phyloP scores from a whole-genome alignment of 2,797 vertebrate species.

The Gorsachius magnificus region DNA sequence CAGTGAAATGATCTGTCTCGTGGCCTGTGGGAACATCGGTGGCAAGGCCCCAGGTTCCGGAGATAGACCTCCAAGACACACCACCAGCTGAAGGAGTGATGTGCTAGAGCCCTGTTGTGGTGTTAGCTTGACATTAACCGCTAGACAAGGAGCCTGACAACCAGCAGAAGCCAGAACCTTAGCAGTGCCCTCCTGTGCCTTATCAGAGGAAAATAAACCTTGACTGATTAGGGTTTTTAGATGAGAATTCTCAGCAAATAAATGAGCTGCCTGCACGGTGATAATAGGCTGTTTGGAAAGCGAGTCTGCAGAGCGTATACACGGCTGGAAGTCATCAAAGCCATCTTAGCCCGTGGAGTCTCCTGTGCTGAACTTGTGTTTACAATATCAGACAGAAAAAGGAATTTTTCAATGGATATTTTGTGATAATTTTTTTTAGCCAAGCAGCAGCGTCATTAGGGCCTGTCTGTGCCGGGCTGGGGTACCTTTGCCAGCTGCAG shows the following conservation, averaged over 20 bases:
- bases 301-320: background rate
- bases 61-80: background rate
- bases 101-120: background rate
- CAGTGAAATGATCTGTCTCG: background rate
- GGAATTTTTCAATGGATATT: slow-evolving; percentile 15
- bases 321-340: slow-evolving; percentile 58
- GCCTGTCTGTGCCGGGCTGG: background rate
- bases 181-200: slow-evolving; percentile 25
- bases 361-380: slow-evolving; percentile 28
- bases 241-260: slow-evolving; percentile 36
- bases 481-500: background rate
- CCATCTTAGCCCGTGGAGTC: background rate
- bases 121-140: background rate
- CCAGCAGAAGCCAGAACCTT: slow-evolving; percentile 11
- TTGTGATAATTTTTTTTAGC: background rate
- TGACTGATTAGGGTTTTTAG: slow-evolving; percentile 2
- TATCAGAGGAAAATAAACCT: slow-evolving; percentile 43
- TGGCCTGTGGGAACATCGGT: background rate
- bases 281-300: slow-evolving; percentile 36
- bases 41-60: background rate
- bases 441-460: background rate
- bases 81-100: background rate
- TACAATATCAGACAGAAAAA: background rate
- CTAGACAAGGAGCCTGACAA: background rate
- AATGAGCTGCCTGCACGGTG: slow-evolving; percentile 16